Conservation (phyloP, 2,113 vertebrate genomes). For the Charadrius vociferus region DNA sequence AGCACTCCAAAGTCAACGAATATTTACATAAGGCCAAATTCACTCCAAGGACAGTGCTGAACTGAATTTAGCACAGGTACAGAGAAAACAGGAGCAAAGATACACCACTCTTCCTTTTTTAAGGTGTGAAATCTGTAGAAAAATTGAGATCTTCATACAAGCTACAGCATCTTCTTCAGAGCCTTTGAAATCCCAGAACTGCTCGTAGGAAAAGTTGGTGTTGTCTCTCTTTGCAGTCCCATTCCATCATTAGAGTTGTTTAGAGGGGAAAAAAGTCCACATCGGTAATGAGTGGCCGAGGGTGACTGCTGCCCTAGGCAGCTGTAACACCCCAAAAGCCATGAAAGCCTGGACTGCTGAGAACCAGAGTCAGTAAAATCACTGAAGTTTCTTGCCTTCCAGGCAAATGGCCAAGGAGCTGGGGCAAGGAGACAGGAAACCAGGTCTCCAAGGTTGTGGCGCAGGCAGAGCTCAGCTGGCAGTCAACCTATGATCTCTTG, state of each 20-base stretch:
- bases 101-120: neutral
- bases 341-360: neutral
- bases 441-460: neutral
- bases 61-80: neutral
- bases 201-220: neutral
- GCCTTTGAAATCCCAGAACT: neutral
- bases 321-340: neutral
- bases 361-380: neutral
- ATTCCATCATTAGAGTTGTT: neutral
- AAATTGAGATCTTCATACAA: neutral
- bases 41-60: neutral
- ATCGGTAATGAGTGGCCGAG: neutral
- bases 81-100: neutral
- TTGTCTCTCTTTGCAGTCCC: neutral
- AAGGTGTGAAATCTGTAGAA: neutral
- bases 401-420: neutral
- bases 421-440: neutral
- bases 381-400: neutral
- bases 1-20: neutral
- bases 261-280: neutral
- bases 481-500: neutral
- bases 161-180: neutral
- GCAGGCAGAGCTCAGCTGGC: neutral
- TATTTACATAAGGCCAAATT: neutral
- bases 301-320: neutral